A percentile compares a stretch with the other conserved stretches of the same genome.
phyloP scores from a whole-genome alignment of 2,113 vertebrate genomes.

The Sporophila hypoxantha region DNA sequence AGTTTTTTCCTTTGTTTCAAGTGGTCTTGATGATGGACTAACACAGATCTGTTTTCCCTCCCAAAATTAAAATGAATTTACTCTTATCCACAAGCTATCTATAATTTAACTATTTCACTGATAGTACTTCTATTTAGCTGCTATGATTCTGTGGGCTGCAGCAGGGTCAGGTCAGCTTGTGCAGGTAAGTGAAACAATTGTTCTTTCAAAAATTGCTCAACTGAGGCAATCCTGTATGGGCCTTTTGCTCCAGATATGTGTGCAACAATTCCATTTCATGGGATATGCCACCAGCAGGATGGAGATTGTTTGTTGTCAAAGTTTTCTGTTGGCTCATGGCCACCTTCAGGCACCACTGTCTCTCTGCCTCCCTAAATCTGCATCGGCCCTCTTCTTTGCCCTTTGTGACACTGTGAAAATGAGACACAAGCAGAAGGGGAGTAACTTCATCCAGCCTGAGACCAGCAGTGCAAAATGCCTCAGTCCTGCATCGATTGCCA shows the following conservation, averaged over 20 bases:
- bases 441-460: neutral
- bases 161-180: neutral
- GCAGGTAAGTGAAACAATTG: neutral
- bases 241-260: neutral
- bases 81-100: neutral
- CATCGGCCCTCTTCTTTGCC: neutral
- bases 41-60: neutral
- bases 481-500: neutral
- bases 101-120: neutral
- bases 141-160: neutral
- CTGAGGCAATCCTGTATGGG: neutral
- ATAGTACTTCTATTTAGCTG: neutral
- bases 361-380: neutral
- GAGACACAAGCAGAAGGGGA: neutral
- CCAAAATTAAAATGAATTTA: neutral
- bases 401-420: neutral
- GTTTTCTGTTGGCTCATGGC: neutral
- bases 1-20: neutral
- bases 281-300: too few species aligned
- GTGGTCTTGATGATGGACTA: neutral
- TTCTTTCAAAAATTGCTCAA: neutral
- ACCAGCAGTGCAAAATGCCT: neutral
- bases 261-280: neutral
- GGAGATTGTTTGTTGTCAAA: neutral
- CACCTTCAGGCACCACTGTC: neutral